A percentile compares a stretch with the other conserved stretches of the same genome.
Evolutionary conservation across 2,888 invertebrate genomes (phyloP).

Genomic region (Tortrix viridana): DNA sequence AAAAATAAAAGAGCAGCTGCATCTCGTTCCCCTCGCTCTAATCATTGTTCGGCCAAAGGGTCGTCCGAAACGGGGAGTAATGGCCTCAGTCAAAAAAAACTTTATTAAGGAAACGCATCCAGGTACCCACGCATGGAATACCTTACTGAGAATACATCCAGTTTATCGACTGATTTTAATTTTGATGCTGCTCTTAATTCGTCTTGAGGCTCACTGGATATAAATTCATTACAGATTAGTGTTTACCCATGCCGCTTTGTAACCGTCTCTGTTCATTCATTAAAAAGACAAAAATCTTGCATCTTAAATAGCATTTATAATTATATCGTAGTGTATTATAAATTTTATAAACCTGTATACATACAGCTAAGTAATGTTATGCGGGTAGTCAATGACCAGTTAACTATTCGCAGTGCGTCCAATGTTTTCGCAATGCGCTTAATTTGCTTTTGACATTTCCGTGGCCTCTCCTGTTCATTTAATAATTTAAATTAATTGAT

Average conservation of each 20-base stretch:
- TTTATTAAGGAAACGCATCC: slow-evolving; percentile 66
- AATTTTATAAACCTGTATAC: no score
- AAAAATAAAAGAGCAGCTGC: slow-evolving; percentile 81
- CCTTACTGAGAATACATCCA: slow-evolving; percentile 23
- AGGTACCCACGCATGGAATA: slow-evolving; percentile 67
- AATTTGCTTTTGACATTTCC: slow-evolving; percentile 48
- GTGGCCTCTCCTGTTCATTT: slow-evolving; percentile 50
- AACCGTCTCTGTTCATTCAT: no score
- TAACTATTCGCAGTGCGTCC: slow-evolving; percentile 55
- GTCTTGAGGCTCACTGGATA: neutral
- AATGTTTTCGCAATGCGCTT: slow-evolving; percentile 55
- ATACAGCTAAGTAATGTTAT: slow-evolving; percentile 44
- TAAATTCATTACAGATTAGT: no score
- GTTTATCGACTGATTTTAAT: slow-evolving; percentile 11
- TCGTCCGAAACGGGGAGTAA: slow-evolving; percentile 76
- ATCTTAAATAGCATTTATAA: no score
- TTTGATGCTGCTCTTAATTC: neutral
- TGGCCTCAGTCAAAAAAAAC: slow-evolving; percentile 68
- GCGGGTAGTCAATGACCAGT: slow-evolving; percentile 60
- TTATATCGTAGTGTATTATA: no score
- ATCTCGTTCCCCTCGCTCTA: slow-evolving; percentile 72
- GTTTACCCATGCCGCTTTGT: no score
- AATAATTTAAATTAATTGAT: slow-evolving; percentile 62
- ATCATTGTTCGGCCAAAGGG: slow-evolving; percentile 79
- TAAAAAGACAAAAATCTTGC: no score